A percentile compares a stretch with the other conserved stretches of the same genome.
These are phyloP conservation scores for Dascillus cervinus DNA, from an alignment of 2,888 invertebrate genomes.

Conservation along the genomic window DNA sequence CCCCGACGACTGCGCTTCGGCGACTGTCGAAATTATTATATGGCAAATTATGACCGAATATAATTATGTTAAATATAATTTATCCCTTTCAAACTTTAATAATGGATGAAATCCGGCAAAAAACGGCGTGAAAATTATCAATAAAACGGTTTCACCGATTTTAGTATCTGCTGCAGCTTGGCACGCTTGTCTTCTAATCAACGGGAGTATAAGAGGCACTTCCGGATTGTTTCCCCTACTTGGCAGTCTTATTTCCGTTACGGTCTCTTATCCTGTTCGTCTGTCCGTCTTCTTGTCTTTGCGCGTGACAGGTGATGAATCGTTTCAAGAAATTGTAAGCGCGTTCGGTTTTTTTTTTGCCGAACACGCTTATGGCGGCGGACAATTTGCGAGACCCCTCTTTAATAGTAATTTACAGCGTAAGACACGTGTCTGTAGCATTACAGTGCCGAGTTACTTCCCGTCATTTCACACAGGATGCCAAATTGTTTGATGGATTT, in stretches of 20 bases:
- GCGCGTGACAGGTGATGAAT: slow-evolving; percentile 13
- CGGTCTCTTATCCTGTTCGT: slow-evolving; percentile 17
- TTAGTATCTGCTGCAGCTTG: slow-evolving; percentile 5
- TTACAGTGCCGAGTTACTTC: slow-evolving; percentile 27
- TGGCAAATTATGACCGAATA: slow-evolving; percentile 17
- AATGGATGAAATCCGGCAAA: too few relatives aligned
- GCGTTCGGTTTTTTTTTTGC: slow-evolving; percentile 39
- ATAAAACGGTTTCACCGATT: background rate
- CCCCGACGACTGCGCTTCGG: slow-evolving; percentile 2
- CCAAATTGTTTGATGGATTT: slow-evolving; percentile 35
- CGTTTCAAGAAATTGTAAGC: too few relatives aligned
- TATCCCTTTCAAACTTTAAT: too few relatives aligned
- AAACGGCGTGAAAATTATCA: background rate
- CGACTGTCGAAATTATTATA: slow-evolving; percentile 13
- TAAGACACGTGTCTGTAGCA: slow-evolving; percentile 34
- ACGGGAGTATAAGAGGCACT: slow-evolving; percentile 18
- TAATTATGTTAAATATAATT: slow-evolving; percentile 15
- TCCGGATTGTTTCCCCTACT: slow-evolving; percentile 19
- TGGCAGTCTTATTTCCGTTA: slow-evolving; percentile 21
- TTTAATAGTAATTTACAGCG: slow-evolving; percentile 35
- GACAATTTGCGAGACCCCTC: slow-evolving; percentile 34
- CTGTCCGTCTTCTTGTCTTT: slow-evolving; percentile 14
- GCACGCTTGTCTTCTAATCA: slow-evolving; percentile 21
- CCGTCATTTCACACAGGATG: slow-evolving; percentile 36
- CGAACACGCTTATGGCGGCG: slow-evolving; percentile 36